These are phyloP conservation scores for Ips typographus DNA, from an alignment of 1,140 invertebrate species.

Conservation along the genomic window DNA sequence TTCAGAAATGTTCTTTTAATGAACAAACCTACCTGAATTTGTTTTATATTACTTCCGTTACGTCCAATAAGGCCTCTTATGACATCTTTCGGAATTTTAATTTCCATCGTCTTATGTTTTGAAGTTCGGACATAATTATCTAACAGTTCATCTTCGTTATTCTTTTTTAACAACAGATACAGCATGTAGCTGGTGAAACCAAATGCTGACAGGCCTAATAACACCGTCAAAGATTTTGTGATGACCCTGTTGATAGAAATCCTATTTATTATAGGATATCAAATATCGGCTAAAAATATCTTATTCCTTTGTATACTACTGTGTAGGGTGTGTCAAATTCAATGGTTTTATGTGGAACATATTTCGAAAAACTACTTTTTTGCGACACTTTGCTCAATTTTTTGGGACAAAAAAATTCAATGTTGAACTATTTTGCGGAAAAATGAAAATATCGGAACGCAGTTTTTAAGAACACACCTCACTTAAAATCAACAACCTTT, in stretches of 20 bases:
- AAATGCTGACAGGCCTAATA: slow-evolving; percentile 53
- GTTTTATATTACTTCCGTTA: slow-evolving; percentile 66
- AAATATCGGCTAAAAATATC: too few species aligned
- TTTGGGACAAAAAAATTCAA: too few species aligned
- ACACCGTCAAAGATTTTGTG: slow-evolving; percentile 41
- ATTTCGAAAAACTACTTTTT: too few species aligned
- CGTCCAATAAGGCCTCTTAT: slow-evolving; percentile 62
- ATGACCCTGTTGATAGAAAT: slow-evolving; percentile 25
- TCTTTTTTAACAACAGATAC: slow-evolving; percentile 54
- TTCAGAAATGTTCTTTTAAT: not conserved
- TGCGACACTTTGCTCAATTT: not conserved
- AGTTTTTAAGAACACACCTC: too few species aligned
- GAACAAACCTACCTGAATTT: slow-evolving; percentile 59
- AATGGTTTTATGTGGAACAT: too few species aligned
- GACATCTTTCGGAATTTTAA: slow-evolving; percentile 55
- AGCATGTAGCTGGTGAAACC: slow-evolving; percentile 52
- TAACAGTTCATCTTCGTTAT: slow-evolving; percentile 45
- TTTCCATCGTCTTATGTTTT: slow-evolving; percentile 48
- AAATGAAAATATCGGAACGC: too few species aligned
- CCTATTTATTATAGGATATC: too few species aligned
- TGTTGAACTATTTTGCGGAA: too few species aligned
- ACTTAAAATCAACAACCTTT: too few species aligned
- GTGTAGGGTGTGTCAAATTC: too few species aligned
- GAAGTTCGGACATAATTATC: slow-evolving; percentile 41
- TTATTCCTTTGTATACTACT: too few species aligned